Conservation (phyloP, 1,140 invertebrate genomes). For the Sitodiplosis mosellana region DNA sequence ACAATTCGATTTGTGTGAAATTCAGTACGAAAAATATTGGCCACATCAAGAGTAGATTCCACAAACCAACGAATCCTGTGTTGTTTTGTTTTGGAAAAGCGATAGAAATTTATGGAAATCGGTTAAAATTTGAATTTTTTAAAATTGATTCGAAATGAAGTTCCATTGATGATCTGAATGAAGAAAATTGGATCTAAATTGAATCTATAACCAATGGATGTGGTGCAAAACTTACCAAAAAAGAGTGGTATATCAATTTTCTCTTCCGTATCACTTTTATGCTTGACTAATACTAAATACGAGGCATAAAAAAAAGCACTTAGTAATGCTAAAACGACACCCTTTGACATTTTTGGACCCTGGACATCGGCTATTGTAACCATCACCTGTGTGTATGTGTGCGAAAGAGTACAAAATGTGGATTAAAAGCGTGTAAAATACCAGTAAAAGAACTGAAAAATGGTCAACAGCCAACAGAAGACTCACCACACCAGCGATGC, state of each 20-base stretch:
- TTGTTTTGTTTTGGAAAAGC: no score
- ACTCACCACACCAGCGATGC: slow-evolving; percentile 57
- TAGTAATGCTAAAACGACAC: slow-evolving; percentile 54
- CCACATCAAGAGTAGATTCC: slow-evolving; percentile 66
- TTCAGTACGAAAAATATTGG: slow-evolving; percentile 71
- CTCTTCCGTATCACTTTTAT: slow-evolving; percentile 69
- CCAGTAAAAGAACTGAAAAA: background rate
- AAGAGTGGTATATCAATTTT: slow-evolving; percentile 80
- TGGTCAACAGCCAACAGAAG: background rate
- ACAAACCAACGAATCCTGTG: slow-evolving; percentile 70
- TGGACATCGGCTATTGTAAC: slow-evolving; percentile 51
- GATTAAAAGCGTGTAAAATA: slow-evolving; percentile 1
- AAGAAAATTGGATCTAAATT: no score
- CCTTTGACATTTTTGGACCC: slow-evolving; percentile 41
- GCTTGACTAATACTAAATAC: slow-evolving; percentile 64
- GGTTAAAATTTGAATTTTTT: slow-evolving; percentile 6
- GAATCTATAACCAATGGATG: no score
- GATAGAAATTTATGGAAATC: no score
- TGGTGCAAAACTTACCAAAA: slow-evolving; percentile 58
- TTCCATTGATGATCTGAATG: background rate
- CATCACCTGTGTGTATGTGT: slow-evolving; percentile 31
- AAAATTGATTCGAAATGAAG: slow-evolving; percentile 3
- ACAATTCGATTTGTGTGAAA: slow-evolving; percentile 54
- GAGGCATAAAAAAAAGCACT: slow-evolving; percentile 71
- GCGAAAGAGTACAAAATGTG: slow-evolving; percentile 6